Conservation (phyloP, 1,140 invertebrate species). For the Sipha flava region DNA sequence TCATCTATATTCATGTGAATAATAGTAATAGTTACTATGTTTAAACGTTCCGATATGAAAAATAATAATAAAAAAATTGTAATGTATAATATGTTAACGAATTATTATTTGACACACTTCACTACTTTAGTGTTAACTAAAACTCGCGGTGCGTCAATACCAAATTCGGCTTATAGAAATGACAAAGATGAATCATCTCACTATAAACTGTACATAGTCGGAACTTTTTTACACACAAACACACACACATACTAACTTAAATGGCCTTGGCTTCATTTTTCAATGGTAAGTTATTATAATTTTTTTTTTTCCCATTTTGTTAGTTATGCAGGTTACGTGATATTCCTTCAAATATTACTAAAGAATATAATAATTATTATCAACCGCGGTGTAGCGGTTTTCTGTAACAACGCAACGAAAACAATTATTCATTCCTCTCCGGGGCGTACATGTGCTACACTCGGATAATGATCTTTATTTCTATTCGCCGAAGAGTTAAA, state of each 20-base stretch:
- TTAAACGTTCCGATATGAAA: too few relatives aligned
- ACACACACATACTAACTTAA: not conserved
- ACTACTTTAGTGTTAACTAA: not conserved
- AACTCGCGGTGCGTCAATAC: not conserved
- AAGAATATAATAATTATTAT: not conserved
- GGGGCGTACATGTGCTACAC: not conserved
- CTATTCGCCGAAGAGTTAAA: constrained; percentile 3
- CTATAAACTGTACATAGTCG: not conserved
- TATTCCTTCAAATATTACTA: not conserved
- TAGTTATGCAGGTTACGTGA: too few relatives aligned
- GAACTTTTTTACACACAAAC: not conserved
- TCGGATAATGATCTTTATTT: constrained; percentile 27
- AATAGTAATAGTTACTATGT: too few relatives aligned
- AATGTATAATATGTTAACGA: too few relatives aligned
- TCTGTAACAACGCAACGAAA: not conserved
- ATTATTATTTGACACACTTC: not conserved
- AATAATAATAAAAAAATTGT: too few relatives aligned
- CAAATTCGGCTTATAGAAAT: not conserved
- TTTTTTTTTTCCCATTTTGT: not conserved
- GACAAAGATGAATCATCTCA: not conserved
- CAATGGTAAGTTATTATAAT: not conserved
- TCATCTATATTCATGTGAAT: too few relatives aligned
- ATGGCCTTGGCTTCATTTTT: not conserved
- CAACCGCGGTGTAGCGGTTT: constrained; percentile 8
- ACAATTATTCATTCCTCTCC: constrained; percentile 18